These are phyloP conservation scores for Pseudorhiza aurosa DNA, from an alignment of 30 jellyfish, hydroid and myxozoan species.

Conservation along the genomic window DNA sequence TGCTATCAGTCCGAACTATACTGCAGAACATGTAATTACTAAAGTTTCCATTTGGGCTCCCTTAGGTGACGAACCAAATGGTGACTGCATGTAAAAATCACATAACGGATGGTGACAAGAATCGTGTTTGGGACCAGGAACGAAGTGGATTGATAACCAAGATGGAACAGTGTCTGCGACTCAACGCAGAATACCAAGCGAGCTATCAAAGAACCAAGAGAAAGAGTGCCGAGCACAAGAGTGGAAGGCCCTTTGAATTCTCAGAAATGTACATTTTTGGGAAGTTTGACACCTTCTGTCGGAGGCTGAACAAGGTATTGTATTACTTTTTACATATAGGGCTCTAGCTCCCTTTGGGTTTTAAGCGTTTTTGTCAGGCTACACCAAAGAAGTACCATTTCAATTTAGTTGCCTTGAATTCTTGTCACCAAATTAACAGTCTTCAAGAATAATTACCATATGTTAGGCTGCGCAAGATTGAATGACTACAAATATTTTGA, in stretches of 20 bases:
- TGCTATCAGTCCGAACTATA: too few relatives aligned
- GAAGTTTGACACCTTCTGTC: constrained; percentile 92
- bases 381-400: too few relatives aligned
- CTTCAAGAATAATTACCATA: too few relatives aligned
- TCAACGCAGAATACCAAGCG: constrained; percentile 87
- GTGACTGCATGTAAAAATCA: constrained; percentile 93
- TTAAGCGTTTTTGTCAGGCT: too few relatives aligned
- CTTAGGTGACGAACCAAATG: constrained; percentile 97
- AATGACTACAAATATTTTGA: too few relatives aligned
- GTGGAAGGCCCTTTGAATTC: constrained; percentile 91
- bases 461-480: too few relatives aligned
- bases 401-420: too few relatives aligned
- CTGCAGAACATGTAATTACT: too few relatives aligned
- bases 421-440: too few relatives aligned
- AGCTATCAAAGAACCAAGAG: constrained; percentile 91
- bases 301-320: constrained; percentile 81
- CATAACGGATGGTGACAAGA: constrained; percentile 75
- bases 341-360: too few relatives aligned
- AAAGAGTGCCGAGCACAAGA: constrained; percentile 73
- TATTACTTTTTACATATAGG: too few relatives aligned
- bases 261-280: constrained; percentile 99
- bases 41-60: too few relatives aligned
- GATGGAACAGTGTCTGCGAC: constrained; percentile 64
- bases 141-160: constrained; percentile 73
- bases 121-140: constrained; percentile 90